These are phyloP conservation scores for Spea bombifrons DNA, from an alignment of 2,113 vertebrate species.

Conservation along the genomic window DNA sequence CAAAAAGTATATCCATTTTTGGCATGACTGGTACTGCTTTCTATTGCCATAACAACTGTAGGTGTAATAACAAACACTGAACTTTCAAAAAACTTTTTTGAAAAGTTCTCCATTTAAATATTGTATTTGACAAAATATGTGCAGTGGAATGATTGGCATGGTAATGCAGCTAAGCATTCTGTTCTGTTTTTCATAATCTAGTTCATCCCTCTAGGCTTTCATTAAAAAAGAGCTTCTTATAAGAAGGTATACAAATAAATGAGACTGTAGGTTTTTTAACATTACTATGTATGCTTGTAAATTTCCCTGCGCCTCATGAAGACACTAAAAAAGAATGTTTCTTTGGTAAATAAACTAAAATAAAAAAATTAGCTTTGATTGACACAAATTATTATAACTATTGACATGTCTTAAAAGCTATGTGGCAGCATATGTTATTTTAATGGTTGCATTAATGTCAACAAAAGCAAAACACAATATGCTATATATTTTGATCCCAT, in stretches of 20 bases:
- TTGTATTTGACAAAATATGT: not conserved
- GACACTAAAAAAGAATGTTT: too few species aligned
- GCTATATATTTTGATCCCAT: not conserved
- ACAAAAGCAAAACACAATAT: not conserved
- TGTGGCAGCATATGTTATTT: not conserved
- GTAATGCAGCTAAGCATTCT: not conserved
- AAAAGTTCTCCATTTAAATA: too few species aligned
- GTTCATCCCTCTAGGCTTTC: not conserved
- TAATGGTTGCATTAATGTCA: not conserved
- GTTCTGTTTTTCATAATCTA: not conserved
- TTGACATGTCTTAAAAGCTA: not conserved
- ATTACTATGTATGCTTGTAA: not conserved
- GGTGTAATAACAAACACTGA: too few species aligned
- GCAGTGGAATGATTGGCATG: not conserved
- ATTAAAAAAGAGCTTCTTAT: not conserved
- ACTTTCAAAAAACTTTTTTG: too few species aligned
- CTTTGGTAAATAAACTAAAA: too few species aligned
- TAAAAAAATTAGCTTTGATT: not conserved
- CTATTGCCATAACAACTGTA: too few species aligned
- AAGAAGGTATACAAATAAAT: not conserved
- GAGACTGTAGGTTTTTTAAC: not conserved
- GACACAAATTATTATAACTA: not conserved
- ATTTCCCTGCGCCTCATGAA: not conserved
- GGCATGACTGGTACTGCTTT: too few species aligned
- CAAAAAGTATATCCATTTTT: too few species aligned